Percentiles rank a stretch among this genome's conserved stretches.
These are phyloP conservation scores for Calcarius lapponicus DNA, from an alignment of 2,797 vertebrate genomes.

Conservation along the genomic window DNA sequence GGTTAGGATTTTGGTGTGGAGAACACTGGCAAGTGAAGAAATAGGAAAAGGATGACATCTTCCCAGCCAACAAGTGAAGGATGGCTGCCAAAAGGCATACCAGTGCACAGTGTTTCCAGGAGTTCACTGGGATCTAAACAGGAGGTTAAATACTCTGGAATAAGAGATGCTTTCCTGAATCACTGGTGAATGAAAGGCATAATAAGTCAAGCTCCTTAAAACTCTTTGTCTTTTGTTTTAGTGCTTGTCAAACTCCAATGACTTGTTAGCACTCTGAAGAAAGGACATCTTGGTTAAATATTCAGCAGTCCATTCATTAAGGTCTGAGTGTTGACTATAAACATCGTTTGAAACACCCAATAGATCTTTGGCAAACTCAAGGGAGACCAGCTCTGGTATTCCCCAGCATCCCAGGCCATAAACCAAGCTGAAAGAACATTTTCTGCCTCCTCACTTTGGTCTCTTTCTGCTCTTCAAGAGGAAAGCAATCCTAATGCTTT, in stretches of 20 bases:
- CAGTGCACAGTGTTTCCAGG: not conserved
- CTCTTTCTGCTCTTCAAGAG: not conserved
- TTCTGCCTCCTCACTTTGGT: not conserved
- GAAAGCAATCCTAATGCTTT: not conserved
- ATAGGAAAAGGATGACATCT: not conserved
- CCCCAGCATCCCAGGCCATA: not conserved
- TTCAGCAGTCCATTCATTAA: conserved; percentile 53
- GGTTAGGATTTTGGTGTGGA: not conserved
- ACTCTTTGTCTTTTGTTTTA: conserved; percentile 36
- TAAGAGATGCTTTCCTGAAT: conserved; percentile 39
- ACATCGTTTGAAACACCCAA: not conserved
- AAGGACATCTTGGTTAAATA: conserved; percentile 51
- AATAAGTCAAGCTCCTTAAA: conserved; percentile 40
- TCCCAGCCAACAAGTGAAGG: not conserved
- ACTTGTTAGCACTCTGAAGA: conserved; percentile 23
- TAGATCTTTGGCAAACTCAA: not conserved
- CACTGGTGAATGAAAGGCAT: not conserved
- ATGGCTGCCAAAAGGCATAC: conserved; percentile 4
- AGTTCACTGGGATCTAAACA: conserved; percentile 22
- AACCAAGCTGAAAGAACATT: not conserved
- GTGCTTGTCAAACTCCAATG: conserved; percentile 44
- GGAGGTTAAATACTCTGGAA: conserved; percentile 46
- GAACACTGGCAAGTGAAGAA: not conserved
- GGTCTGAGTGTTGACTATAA: conserved; percentile 3
- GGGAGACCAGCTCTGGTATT: not conserved